Percentiles rank a stretch among this genome's conserved stretches.
These are phyloP conservation scores for Pseudomyrmex sp. DNA, from an alignment of 1,140 invertebrate species.

Conservation along the genomic window DNA sequence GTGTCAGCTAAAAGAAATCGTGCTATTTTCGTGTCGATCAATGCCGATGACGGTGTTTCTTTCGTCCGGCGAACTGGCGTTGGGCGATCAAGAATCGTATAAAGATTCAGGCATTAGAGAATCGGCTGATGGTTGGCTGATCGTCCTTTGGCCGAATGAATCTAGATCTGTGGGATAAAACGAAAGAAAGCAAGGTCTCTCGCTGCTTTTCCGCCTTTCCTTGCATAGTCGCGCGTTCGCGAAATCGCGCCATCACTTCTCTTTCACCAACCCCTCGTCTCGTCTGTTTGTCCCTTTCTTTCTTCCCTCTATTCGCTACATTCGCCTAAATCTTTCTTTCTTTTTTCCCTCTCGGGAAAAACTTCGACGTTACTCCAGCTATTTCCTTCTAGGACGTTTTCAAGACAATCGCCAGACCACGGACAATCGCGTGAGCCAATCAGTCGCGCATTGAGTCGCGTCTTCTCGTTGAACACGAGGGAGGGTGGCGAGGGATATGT, in stretches of 20 bases:
- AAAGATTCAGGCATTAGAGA: slow-evolving; percentile 67
- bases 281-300: neutral
- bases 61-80: slow-evolving; percentile 15
- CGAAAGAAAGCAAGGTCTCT: slow-evolving; percentile 24
- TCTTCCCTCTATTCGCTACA: neutral
- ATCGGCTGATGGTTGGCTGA: slow-evolving; percentile 51
- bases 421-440: slow-evolving; percentile 63
- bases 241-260: slow-evolving; percentile 25
- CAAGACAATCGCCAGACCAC: slow-evolving; percentile 63
- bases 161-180: slow-evolving; percentile 65
- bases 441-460: slow-evolving; percentile 67
- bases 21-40: slow-evolving; percentile 62
- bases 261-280: neutral
- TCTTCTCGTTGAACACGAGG: slow-evolving; percentile 9
- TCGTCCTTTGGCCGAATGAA: slow-evolving; percentile 61
- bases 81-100: slow-evolving; percentile 64
- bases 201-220: neutral
- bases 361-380: slow-evolving; percentile 36
- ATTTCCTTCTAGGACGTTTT: slow-evolving; percentile 50
- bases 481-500: no score
- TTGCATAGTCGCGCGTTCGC: slow-evolving; percentile 15
- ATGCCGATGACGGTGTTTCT: slow-evolving; percentile 59
- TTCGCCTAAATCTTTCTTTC: neutral
- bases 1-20: slow-evolving; percentile 42
- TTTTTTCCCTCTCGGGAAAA: slow-evolving; percentile 1